These are phyloP conservation scores for Gadopsis bispinosus DNA, from an alignment of 2,797 vertebrate species.

Conservation along the genomic window DNA sequence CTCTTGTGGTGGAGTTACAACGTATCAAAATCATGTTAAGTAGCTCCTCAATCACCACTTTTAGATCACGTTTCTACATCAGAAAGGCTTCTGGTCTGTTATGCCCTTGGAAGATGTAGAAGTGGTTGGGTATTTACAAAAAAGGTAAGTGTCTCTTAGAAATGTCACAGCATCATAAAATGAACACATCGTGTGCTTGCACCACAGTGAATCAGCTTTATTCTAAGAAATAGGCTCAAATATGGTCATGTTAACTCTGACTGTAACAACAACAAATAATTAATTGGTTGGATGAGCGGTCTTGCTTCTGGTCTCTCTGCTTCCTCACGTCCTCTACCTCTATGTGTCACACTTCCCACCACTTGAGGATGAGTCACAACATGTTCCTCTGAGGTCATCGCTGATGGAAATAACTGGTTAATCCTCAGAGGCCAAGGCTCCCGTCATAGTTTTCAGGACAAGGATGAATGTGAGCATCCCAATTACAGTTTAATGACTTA, in stretches of 20 bases:
- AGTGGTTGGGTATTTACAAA: background rate
- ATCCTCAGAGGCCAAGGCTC: slow-evolving; percentile 13
- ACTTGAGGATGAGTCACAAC: slow-evolving; percentile 64
- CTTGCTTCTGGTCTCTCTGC: slow-evolving; percentile 25
- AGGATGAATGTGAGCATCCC: slow-evolving; percentile 32
- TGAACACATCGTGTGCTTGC: slow-evolving; percentile 4
- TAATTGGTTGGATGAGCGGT: slow-evolving; percentile 32
- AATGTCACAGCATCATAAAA: slow-evolving; percentile 5
- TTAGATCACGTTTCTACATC: background rate
- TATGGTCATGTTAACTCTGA: slow-evolving; percentile 26
- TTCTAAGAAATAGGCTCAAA: slow-evolving; percentile 20
- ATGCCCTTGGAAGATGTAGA: background rate
- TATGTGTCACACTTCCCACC: slow-evolving; percentile 50
- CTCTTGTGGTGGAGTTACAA: slow-evolving; percentile 42
- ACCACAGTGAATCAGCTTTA: slow-evolving; percentile 25
- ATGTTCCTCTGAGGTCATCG: slow-evolving; percentile 43
- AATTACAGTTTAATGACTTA: slow-evolving; percentile 45
- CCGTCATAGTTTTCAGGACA: slow-evolving; percentile 52
- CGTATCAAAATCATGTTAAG: slow-evolving; percentile 20
- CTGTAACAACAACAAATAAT: slow-evolving; percentile 23
- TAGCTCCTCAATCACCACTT: slow-evolving; percentile 8
- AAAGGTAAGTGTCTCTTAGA: background rate
- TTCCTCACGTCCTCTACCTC: background rate
- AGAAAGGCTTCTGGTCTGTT: background rate
- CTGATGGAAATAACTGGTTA: slow-evolving; percentile 37